These are phyloP conservation scores for Ophion slaviceki DNA, from an alignment of 2,888 invertebrate genomes.

Conservation along the genomic window DNA sequence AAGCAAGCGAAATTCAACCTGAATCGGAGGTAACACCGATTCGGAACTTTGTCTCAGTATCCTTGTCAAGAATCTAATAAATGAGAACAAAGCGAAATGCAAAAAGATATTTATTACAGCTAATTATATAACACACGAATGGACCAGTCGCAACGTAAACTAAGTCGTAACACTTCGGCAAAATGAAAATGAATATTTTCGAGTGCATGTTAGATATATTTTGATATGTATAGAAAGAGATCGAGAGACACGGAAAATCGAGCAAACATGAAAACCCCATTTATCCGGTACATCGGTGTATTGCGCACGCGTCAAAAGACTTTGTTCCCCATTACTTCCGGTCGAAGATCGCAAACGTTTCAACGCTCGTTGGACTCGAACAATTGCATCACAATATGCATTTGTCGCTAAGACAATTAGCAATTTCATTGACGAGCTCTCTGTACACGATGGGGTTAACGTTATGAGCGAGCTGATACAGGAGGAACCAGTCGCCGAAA, in stretches of 20 bases:
- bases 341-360: not conserved
- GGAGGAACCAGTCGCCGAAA: slow-evolving; percentile 91
- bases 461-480: slow-evolving; percentile 91
- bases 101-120: not conserved
- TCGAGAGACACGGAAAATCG: not conserved
- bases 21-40: no score
- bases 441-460: slow-evolving; percentile 89
- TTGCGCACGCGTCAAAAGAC: not conserved
- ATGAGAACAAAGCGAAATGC: not conserved
- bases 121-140: not conserved
- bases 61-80: not conserved
- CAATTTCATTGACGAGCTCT: slow-evolving; percentile 86
- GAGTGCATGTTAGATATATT: not conserved
- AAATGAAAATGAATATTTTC: slow-evolving; percentile 1
- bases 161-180: not conserved
- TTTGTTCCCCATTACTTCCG: not conserved
- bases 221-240: no score
- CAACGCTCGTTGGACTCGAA: slow-evolving; percentile 9
- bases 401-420: slow-evolving; percentile 67
- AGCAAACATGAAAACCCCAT: not conserved
- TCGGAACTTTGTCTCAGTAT: not conserved
- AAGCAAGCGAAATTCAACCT: not conserved
- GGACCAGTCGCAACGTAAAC: not conserved
- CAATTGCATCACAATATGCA: slow-evolving; percentile 41
- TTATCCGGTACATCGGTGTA: not conserved